phyloP scores from a whole-genome alignment of 2,888 invertebrate species.

The Andrena bucephala region DNA sequence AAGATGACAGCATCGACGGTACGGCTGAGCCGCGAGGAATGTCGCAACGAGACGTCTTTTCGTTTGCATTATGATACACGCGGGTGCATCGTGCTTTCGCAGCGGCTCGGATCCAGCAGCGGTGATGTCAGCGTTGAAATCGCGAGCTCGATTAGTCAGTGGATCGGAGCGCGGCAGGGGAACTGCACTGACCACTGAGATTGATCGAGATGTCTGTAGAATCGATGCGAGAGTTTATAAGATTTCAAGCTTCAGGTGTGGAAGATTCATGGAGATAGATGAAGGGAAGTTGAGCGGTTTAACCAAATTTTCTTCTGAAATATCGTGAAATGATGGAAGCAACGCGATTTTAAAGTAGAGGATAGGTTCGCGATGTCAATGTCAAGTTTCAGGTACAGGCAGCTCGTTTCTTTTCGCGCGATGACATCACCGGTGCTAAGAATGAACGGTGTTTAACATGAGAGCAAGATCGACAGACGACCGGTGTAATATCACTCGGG shows the following conservation, averaged over 20 bases:
- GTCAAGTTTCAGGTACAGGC: conserved; percentile 43
- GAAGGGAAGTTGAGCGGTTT: neutral
- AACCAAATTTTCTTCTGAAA: neutral
- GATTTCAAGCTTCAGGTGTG: neutral
- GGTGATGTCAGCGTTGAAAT: conserved; percentile 33
- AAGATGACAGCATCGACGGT: conserved; percentile 45
- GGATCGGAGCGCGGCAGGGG: neutral
- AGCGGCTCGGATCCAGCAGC: conserved; percentile 1
- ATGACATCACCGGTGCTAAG: conserved; percentile 66
- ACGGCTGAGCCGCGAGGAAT: conserved; percentile 14
- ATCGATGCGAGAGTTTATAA: neutral
- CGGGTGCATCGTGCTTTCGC: conserved; percentile 26
- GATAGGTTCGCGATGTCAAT: conserved; percentile 51
- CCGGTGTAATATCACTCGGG: conserved; percentile 16
- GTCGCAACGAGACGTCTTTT: conserved; percentile 28
- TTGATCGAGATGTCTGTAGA: neutral
- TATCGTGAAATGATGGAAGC: neutral
- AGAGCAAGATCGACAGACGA: conserved; percentile 32
- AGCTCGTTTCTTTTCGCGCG: conserved; percentile 50
- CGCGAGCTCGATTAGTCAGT: conserved; percentile 2
- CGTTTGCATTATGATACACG: conserved; percentile 1
- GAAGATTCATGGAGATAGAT: neutral
- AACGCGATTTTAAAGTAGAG: conserved; percentile 5
- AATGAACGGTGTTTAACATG: conserved; percentile 39
- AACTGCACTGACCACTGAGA: neutral